Conservation (phyloP, 2,888 invertebrate species). For the Callosobruchus maculatus region DNA sequence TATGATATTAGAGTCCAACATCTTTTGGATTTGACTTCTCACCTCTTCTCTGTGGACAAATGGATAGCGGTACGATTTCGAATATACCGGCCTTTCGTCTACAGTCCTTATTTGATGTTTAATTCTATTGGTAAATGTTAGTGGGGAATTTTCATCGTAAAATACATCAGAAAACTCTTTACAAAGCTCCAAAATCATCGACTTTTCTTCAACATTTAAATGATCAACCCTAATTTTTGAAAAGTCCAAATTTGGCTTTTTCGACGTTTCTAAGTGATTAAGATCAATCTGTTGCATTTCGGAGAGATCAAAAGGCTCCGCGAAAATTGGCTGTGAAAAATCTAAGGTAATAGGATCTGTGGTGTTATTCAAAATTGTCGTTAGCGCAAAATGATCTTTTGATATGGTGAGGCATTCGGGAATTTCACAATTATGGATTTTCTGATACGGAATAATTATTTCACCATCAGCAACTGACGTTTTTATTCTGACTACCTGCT, state of each 20-base stretch:
- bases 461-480: slow-evolving; percentile 3
- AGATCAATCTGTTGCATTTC: neutral
- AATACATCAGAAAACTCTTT: too few species aligned
- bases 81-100: too few species aligned
- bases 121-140: too few species aligned
- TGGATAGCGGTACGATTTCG: too few species aligned
- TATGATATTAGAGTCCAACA: too few species aligned
- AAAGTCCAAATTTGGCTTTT: neutral
- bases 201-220: too few species aligned
- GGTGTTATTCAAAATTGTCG: slow-evolving; percentile 14
- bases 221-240: too few species aligned
- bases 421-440: slow-evolving; percentile 7
- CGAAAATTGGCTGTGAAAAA: slow-evolving; percentile 1
- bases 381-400: slow-evolving; percentile 9
- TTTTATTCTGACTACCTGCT: slow-evolving; percentile 11
- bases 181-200: too few species aligned
- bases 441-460: slow-evolving; percentile 6
- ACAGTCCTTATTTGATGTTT: too few species aligned
- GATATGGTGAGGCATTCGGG: slow-evolving; percentile 11
- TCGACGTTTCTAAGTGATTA: slow-evolving; percentile 2
- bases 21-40: too few species aligned
- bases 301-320: neutral
- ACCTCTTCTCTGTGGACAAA: too few species aligned
- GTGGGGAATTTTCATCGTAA: too few species aligned
- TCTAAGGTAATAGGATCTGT: slow-evolving; percentile 3